Evolutionary conservation across 1,140 invertebrate genomes (phyloP).

Genomic region (Bombus pyrosoma): DNA sequence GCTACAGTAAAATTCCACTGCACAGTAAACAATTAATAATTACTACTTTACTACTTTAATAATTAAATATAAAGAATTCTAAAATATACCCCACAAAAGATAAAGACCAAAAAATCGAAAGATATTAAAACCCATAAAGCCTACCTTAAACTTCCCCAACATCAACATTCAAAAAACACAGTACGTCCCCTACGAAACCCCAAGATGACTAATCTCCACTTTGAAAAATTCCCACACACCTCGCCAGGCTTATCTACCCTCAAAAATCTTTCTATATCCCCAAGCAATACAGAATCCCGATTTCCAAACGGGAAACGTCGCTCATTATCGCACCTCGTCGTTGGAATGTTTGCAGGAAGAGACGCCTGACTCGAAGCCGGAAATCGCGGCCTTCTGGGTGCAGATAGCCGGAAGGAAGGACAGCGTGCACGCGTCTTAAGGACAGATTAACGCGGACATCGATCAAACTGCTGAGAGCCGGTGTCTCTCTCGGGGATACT

Average conservation of each 20-base stretch:
- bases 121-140: not conserved
- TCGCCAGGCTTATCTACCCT: not conserved
- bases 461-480: slow-evolving; percentile 49
- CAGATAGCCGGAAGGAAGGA: slow-evolving; percentile 53
- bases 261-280: not conserved
- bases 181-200: not conserved
- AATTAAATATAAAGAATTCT: not conserved
- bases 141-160: too few species aligned
- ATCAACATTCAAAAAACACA: not conserved
- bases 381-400: slow-evolving; percentile 9
- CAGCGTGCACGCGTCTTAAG: slow-evolving; percentile 32
- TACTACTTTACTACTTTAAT: too few species aligned
- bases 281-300: not conserved
- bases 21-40: too few species aligned
- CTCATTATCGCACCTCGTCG: slow-evolving; percentile 48
- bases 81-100: not conserved
- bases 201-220: not conserved
- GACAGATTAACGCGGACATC: slow-evolving; percentile 61
- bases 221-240: slow-evolving; percentile 15
- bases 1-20: too few species aligned
- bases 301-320: not conserved
- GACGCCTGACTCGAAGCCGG: slow-evolving; percentile 17
- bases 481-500: slow-evolving; percentile 29
- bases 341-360: slow-evolving; percentile 10
- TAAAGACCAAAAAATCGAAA: not conserved